Percentiles rank a stretch among this genome's conserved stretches.
These are phyloP conservation scores for Hydra vulgaris DNA, from an alignment of 30 jellyfish, hydroid and myxozoan genomes.

Conservation along the genomic window DNA sequence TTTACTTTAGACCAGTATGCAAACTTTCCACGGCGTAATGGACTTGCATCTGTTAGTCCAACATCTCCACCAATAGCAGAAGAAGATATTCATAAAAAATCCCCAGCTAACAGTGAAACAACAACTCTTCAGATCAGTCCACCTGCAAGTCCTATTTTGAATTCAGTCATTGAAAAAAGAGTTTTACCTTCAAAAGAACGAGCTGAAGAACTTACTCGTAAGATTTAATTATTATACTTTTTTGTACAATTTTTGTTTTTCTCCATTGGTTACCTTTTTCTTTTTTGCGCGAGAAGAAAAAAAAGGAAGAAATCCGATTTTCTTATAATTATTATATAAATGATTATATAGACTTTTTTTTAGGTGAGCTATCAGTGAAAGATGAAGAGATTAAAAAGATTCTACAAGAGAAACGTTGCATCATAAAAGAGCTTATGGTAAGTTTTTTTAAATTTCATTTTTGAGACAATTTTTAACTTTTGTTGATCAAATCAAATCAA, in stretches of 20 bases:
- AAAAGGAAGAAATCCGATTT: too few species aligned
- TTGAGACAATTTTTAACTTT: neutral
- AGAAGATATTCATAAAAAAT: neutral
- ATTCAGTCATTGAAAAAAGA: constrained; percentile 2
- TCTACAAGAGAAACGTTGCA: constrained; percentile 54
- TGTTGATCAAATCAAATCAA: neutral
- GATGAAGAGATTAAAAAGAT: constrained; percentile 58
- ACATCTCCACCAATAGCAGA: neutral
- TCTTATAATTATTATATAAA: too few species aligned
- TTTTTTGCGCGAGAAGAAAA: neutral
- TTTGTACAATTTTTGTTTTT: neutral
- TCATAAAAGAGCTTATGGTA: constrained; percentile 73
- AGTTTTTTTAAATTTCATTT: neutral
- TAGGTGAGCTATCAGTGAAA: constrained; percentile 52
- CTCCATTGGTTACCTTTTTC: neutral
- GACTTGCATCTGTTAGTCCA: constrained; percentile 21
- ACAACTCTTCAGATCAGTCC: neutral
- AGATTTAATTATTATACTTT: neutral
- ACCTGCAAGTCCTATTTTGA: neutral
- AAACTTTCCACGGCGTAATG: constrained; percentile 28
- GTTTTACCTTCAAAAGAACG: constrained; percentile 27
- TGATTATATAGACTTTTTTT: constrained; percentile 6
- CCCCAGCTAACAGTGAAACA: neutral
- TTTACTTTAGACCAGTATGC: constrained; percentile 13
- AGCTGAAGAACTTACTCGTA: constrained; percentile 16